Evolutionary conservation across 2,797 vertebrate genomes (phyloP), one percentile per base, ranked within the genome.

Genomic region (Micromesistius poutassou): DNA sequence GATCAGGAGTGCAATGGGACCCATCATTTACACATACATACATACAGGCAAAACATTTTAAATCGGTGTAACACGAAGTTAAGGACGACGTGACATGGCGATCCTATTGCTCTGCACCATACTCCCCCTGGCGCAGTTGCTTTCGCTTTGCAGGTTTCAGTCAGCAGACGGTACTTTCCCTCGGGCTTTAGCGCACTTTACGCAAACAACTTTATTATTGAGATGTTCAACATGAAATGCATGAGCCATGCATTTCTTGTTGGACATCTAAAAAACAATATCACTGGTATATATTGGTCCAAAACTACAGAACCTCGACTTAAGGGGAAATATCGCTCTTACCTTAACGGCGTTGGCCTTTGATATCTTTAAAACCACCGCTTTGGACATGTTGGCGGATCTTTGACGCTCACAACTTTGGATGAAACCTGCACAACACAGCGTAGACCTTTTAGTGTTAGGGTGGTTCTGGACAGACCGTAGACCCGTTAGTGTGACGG

Each of bases 291-390:
- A 4, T 28, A 28, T 68, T 2, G 10, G n/a, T 12, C 55, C n/a
- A 28, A 66, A 28, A 68, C 25, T 0, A 33, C 70, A 33, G 66
- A 70, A n/a, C 3, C n/a, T 28, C 40, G 14, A 42, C 14, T 13
- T 42, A 2, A 16, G 40, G 12, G 3, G 10, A 36, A n/a, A 14
- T 5, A 0, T 28, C 25, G 0, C 19, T 14, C 90, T 91, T 36
- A 94, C 93, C 93, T 91, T 88, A 0, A 5, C 73, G 0, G 81
- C 80, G 13, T 72, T 86, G 5, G 80, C 78, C 14, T 42, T 7
- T 78, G 80, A 86, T 3, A 93, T 89, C 36, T 91, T 94, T 79
- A 94, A 78, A 0, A 50, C 73, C 0, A 85, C 77, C 0, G 85
- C 76, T 80, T 88, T 91, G 0, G 91, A 85, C 90, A 94, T 93